phyloP scores from a whole-genome alignment of 2,888 invertebrate genomes.

The Dichetophora obliterata region DNA sequence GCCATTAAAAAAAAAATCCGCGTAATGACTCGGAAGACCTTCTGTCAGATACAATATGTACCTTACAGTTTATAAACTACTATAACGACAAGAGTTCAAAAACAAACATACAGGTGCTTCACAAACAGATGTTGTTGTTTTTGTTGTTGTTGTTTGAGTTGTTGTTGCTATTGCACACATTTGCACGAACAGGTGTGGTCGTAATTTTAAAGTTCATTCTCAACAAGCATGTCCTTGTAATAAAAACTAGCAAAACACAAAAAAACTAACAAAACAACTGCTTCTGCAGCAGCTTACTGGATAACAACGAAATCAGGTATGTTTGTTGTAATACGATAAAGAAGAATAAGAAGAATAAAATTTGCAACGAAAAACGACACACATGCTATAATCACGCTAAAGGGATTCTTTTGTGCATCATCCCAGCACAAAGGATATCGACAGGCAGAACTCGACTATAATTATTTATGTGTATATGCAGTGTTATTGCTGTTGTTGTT shows the following conservation, averaged over 20 bases:
- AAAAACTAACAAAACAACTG: background rate
- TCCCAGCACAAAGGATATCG: too few species aligned
- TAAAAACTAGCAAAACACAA: constrained; percentile 38
- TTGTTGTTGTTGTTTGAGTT: constrained; percentile 4
- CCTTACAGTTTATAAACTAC: background rate
- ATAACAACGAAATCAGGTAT: background rate
- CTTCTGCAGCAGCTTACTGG: background rate
- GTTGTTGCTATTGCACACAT: constrained; percentile 15
- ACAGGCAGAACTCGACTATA: too few species aligned
- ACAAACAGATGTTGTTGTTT: constrained; percentile 14
- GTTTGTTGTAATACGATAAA: constrained; percentile 8
- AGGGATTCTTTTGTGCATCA: too few species aligned
- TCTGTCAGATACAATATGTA: background rate
- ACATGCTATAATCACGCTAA: too few species aligned
- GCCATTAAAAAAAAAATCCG: background rate
- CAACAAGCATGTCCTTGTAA: constrained; percentile 46
- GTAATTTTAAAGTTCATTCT: constrained; percentile 40
- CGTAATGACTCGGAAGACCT: constrained; percentile 19
- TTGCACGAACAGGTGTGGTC: constrained; percentile 41
- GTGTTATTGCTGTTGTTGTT: too few species aligned
- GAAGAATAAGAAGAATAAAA: background rate
- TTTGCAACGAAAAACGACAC: background rate
- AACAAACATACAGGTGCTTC: constrained; percentile 10
- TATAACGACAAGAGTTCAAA: constrained; percentile 1
- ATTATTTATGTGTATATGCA: too few species aligned